These are phyloP conservation scores for Epinephelus malabaricus DNA, from an alignment of 2,797 vertebrate genomes.

Conservation along the genomic window DNA sequence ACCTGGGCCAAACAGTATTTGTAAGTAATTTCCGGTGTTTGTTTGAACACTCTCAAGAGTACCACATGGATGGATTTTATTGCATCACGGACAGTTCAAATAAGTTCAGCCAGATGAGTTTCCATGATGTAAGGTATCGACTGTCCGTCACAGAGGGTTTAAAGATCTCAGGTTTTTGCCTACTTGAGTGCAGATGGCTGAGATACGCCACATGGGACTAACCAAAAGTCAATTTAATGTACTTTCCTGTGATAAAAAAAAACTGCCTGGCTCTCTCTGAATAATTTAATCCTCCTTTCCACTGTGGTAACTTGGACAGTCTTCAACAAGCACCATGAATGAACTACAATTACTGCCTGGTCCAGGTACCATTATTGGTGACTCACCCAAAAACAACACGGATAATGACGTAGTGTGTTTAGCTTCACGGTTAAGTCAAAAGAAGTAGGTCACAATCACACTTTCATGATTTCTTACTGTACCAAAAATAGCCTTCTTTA, in stretches of 20 bases:
- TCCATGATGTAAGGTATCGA: slow-evolving; percentile 57
- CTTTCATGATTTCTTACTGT: slow-evolving; percentile 26
- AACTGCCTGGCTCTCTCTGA: slow-evolving; percentile 42
- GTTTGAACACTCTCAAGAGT: slow-evolving; percentile 39
- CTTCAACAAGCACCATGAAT: slow-evolving; percentile 24
- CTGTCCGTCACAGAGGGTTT: slow-evolving; percentile 45
- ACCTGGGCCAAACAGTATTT: slow-evolving; percentile 59
- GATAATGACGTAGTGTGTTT: slow-evolving; percentile 20
- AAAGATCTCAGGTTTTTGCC: slow-evolving; percentile 40
- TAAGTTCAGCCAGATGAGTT: slow-evolving; percentile 63
- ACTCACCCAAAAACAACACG: slow-evolving; percentile 53
- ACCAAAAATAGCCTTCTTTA: slow-evolving; percentile 45
- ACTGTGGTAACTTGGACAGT: slow-evolving; percentile 5
- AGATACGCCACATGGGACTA: slow-evolving; percentile 32
- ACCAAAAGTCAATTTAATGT: slow-evolving; percentile 55
- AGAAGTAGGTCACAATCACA: slow-evolving; percentile 53
- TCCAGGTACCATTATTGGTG: slow-evolving; percentile 35
- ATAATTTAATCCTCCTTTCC: slow-evolving; percentile 34
- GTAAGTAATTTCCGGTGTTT: slow-evolving; percentile 51
- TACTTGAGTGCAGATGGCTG: slow-evolving; percentile 53
- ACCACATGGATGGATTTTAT: slow-evolving; percentile 45
- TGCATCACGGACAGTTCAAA: slow-evolving; percentile 35
- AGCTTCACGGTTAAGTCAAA: slow-evolving; percentile 22
- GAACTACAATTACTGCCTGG: slow-evolving; percentile 50
- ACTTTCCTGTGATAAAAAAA: slow-evolving; percentile 44